Evolutionary conservation across 2,888 invertebrate species (phyloP).

Genomic region (Ophioninae sp.): DNA sequence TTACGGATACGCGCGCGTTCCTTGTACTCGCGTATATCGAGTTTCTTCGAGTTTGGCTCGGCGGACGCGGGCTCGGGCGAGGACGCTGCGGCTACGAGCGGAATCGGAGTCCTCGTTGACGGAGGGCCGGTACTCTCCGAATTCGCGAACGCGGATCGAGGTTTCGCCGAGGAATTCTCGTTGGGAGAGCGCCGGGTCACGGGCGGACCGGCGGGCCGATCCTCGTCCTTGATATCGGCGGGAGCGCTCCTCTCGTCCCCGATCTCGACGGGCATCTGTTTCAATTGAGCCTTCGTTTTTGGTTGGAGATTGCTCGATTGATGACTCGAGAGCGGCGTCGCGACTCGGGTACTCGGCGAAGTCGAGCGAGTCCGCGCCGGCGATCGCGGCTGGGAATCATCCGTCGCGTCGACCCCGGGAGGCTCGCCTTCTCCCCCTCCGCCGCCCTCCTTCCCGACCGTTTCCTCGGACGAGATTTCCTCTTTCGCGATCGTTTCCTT

Average conservation of each 20-base stretch:
- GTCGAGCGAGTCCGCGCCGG: not conserved
- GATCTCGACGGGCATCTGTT: slow-evolving; percentile 70
- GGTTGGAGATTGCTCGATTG: slow-evolving; percentile 24
- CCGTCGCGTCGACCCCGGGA: not conserved
- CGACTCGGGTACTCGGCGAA: not conserved
- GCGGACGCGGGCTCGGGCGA: slow-evolving; percentile 1
- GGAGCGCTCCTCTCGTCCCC: slow-evolving; percentile 9
- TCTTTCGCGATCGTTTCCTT: slow-evolving; percentile 65
- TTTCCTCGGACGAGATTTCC: slow-evolving; percentile 12
- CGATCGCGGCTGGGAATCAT: slow-evolving; percentile 5
- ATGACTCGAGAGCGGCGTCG: not conserved
- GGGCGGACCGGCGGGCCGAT: not conserved
- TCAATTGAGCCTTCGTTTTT: slow-evolving; percentile 74
- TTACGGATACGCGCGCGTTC: slow-evolving; percentile 71
- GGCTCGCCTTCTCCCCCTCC: not conserved
- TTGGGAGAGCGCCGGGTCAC: not conserved
- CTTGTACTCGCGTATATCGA: slow-evolving; percentile 76
- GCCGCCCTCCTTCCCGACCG: not conserved
- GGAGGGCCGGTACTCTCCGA: not conserved
- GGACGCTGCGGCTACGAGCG: not conserved
- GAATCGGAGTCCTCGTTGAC: not conserved
- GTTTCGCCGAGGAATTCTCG: not conserved
- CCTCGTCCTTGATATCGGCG: not conserved
- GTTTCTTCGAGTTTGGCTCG: slow-evolving; percentile 67
- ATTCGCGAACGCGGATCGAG: not conserved